Percentiles rank a stretch among this genome's conserved stretches.
Conservation (phyloP, 2,797 vertebrate genomes). For the Orestias chungarensis region DNA sequence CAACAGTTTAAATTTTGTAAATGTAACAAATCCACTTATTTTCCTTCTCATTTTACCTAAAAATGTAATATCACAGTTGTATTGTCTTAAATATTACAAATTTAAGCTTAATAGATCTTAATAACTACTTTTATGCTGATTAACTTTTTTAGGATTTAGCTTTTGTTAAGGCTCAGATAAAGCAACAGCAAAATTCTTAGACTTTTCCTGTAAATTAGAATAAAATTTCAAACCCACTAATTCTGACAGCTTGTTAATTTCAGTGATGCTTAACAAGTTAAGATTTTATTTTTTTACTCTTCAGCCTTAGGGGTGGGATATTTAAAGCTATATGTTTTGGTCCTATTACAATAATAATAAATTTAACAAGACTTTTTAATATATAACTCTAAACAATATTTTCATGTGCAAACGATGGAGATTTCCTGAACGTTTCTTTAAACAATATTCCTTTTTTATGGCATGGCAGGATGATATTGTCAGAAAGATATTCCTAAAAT, state of each 20-base stretch:
- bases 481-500: conserved; percentile 16
- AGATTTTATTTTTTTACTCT: too few species aligned
- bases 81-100: not conserved
- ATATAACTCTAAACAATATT: not conserved
- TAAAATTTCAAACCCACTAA: not conserved
- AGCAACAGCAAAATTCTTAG: not conserved
- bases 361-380: not conserved
- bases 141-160: not conserved
- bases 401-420: not conserved
- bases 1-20: not conserved
- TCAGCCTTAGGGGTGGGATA: not conserved
- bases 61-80: not conserved
- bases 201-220: not conserved
- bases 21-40: not conserved
- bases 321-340: too few species aligned
- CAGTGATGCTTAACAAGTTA: not conserved
- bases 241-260: not conserved
- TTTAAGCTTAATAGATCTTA: too few species aligned
- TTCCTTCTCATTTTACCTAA: not conserved
- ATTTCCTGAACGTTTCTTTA: not conserved
- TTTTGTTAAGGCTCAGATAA: not conserved
- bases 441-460: not conserved
- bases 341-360: too few species aligned
- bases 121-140: not conserved
- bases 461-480: not conserved